Conservation (phyloP, 1,140 invertebrate genomes). For the Druon quercuslanigerum region DNA sequence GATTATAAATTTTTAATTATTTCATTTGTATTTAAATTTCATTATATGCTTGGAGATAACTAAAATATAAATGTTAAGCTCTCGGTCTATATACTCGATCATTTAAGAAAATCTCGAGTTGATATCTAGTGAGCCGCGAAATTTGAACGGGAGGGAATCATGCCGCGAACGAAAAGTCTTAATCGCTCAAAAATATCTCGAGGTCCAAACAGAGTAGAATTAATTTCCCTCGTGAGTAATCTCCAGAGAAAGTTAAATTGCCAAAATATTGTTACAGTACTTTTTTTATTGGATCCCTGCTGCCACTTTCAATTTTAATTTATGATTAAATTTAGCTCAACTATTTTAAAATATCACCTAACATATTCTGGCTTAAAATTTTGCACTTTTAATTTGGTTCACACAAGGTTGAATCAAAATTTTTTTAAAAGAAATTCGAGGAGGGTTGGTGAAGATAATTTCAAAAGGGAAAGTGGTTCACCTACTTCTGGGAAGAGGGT, state of each 20-base stretch:
- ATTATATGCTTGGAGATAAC: neutral
- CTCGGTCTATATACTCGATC: neutral
- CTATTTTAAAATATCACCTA: too few relatives aligned
- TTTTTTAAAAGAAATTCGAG: neutral
- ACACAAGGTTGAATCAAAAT: neutral
- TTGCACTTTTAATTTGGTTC: neutral
- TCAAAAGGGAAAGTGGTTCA: too few relatives aligned
- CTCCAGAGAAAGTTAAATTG: neutral
- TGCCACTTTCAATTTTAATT: too few relatives aligned
- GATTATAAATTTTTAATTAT: too few relatives aligned
- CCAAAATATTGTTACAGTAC: too few relatives aligned
- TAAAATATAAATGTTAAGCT: neutral
- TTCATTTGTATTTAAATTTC: neutral
- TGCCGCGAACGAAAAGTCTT: neutral
- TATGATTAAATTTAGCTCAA: too few relatives aligned
- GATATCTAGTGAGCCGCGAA: conserved; percentile 37
- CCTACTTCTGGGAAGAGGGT: too few relatives aligned
- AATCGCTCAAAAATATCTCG: too few relatives aligned
- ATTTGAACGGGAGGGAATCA: conserved; percentile 1
- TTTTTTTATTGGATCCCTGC: too few relatives aligned
- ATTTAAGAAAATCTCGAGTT: neutral
- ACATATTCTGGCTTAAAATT: neutral
- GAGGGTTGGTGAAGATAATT: too few relatives aligned
- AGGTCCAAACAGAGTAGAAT: neutral
- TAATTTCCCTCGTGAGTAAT: neutral